These are phyloP conservation scores for Macrophya alboannulata DNA, from an alignment of 2,888 invertebrate genomes.

Conservation along the genomic window DNA sequence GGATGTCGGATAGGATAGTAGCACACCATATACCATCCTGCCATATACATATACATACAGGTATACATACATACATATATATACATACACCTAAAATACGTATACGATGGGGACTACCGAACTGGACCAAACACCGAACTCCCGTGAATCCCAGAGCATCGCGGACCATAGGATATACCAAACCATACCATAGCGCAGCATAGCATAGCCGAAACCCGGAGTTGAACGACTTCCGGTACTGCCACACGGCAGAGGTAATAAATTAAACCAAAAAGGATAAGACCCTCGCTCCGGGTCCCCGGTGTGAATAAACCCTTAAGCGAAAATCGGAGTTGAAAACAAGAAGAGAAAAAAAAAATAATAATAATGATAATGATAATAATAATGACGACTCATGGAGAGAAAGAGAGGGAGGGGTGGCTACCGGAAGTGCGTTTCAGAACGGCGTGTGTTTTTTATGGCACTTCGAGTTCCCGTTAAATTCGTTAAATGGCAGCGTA, in stretches of 20 bases:
- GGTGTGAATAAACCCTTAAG: slow-evolving; percentile 22
- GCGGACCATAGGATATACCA: too few relatives aligned
- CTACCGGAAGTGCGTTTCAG: slow-evolving; percentile 8
- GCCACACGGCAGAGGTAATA: slow-evolving; percentile 15
- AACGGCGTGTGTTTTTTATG: slow-evolving; percentile 27
- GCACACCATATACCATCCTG: neutral
- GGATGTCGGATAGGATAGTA: neutral
- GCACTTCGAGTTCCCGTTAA: slow-evolving; percentile 16
- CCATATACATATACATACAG: neutral
- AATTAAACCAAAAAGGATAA: slow-evolving; percentile 25
- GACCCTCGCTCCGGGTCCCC: neutral
- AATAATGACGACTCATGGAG: neutral
- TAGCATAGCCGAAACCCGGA: neutral
- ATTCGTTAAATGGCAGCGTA: neutral
- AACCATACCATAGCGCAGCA: neutral
- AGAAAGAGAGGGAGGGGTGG: neutral
- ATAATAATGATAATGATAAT: neutral
- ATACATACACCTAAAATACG: neutral
- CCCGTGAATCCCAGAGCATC: slow-evolving; percentile 10
- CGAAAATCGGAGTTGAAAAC: neutral
- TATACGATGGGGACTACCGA: neutral
- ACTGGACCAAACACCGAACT: slow-evolving; percentile 27
- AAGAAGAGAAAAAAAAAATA: neutral
- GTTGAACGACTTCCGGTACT: slow-evolving; percentile 36
- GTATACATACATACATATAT: neutral